These are phyloP conservation scores for Danio aesculapii DNA, from an alignment of 2,797 vertebrate species.

Conservation along the genomic window DNA sequence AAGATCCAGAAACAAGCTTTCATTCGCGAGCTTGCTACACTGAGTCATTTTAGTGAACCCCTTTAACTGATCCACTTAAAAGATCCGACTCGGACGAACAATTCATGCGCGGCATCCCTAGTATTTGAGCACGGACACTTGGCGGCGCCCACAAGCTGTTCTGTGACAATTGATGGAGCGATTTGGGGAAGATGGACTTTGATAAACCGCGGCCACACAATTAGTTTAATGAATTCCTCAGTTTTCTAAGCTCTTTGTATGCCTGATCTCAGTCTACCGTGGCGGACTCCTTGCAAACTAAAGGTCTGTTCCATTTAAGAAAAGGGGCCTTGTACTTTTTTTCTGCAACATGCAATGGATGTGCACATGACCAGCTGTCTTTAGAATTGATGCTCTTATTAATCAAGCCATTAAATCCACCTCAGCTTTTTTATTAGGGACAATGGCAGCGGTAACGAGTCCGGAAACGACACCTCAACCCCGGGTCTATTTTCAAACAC, in stretches of 20 bases:
- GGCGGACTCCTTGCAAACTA: background rate
- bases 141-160: constrained; percentile 54
- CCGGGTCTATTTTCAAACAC: constrained; percentile 70
- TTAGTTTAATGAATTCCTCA: constrained; percentile 34
- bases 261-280: constrained; percentile 9
- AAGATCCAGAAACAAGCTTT: too few relatives aligned
- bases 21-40: background rate
- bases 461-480: constrained; percentile 68
- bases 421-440: constrained; percentile 42
- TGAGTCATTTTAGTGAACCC: background rate
- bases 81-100: background rate
- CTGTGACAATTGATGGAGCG: constrained; percentile 49
- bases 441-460: constrained; percentile 69
- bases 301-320: constrained; percentile 23
- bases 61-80: background rate
- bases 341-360: constrained; percentile 55
- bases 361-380: constrained; percentile 46
- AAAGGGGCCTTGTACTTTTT: background rate
- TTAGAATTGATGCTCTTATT: constrained; percentile 27
- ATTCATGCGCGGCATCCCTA: background rate
- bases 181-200: constrained; percentile 58
- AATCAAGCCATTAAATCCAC: constrained; percentile 28
- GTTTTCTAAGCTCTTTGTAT: constrained; percentile 1
- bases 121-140: constrained; percentile 22
- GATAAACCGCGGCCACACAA: constrained; percentile 40